Base-by-base conservation (phyloP, 1,140 invertebrate species). In the Drosophila sturtevanti region DNA sequence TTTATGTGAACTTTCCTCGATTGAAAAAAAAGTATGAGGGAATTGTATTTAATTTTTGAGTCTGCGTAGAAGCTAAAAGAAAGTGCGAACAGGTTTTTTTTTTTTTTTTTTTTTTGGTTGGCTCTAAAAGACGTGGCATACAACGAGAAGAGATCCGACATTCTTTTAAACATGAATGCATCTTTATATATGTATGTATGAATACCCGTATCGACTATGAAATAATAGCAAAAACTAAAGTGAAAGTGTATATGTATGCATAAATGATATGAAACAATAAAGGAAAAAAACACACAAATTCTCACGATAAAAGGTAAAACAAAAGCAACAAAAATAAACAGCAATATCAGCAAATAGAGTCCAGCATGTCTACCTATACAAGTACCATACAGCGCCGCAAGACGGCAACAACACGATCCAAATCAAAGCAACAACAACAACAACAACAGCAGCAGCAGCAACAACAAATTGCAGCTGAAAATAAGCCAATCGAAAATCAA, bases 351-450 rank as follows among this genome's bases (percentile, higher is more conserved):
- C 41, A 67, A n/a, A n/a, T n/a, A n/a, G 52, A 31, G 27, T 22
- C 38, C 72, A 68, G 41, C 62, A 86, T 90, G 89, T 86, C 89
- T 44, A 85, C 68, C 64, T 65, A 79, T 69, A 63, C 68, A 34
- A 87, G 60, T 55, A 69, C 41, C n/a, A 63, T 91, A 35, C 89
- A 89, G 35, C 72, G 89, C 37, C 89, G 89, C 68, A 91, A 91
- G 68, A 58, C 85, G 60, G 52, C 71, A 38, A 59, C 79, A 58
- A 54, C 71, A 38, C 77, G 77, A 41, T 77, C 73, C 24, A 90
- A 90, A 69, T 72, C 77, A 35, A 90, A 77, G 55, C 77, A 78
- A 31, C 62, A 77, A 10, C 79, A 78, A 7, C 77, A 78, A 37
- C 72, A 77, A 22, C 52, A 76, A 16, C 66, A 71, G 24, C 59